Conservation (phyloP, 2,113 vertebrate genomes). For the Anser cygnoides region DNA sequence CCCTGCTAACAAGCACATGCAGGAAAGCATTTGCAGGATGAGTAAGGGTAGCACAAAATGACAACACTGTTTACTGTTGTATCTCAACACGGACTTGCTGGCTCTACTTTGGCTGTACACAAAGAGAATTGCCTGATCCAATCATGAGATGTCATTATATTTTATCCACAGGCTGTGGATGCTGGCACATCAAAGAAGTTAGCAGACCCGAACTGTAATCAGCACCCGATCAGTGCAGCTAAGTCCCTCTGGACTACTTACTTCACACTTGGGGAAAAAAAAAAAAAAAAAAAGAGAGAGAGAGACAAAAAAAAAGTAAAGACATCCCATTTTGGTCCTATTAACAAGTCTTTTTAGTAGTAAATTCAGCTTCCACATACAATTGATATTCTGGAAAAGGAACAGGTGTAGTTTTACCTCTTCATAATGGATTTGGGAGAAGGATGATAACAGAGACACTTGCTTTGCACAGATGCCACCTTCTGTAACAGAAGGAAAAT, state of each 20-base stretch:
- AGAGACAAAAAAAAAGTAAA: neutral
- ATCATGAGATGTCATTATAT: neutral
- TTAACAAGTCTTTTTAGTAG: neutral
- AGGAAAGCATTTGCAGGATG: neutral
- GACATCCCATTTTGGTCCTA: neutral
- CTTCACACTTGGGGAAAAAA: neutral
- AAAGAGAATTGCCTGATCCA: neutral
- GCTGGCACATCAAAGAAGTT: neutral
- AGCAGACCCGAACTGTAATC: neutral
- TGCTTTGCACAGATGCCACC: neutral
- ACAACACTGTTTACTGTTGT: neutral
- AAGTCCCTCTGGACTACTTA: neutral
- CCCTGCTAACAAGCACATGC: neutral
- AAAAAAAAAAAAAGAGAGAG: neutral
- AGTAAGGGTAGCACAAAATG: neutral
- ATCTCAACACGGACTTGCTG: neutral
- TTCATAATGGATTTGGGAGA: constrained; percentile 1
- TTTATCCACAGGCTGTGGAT: neutral
- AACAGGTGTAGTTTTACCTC: neutral
- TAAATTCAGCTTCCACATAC: neutral
- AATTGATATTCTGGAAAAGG: neutral
- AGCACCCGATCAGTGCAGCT: neutral
- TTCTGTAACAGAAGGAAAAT: constrained; percentile 8
- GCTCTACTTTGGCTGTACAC: neutral
- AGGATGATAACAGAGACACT: neutral